phyloP scores from a whole-genome alignment of 2,113 vertebrate genomes.

The Elaphurus davidianus region DNA sequence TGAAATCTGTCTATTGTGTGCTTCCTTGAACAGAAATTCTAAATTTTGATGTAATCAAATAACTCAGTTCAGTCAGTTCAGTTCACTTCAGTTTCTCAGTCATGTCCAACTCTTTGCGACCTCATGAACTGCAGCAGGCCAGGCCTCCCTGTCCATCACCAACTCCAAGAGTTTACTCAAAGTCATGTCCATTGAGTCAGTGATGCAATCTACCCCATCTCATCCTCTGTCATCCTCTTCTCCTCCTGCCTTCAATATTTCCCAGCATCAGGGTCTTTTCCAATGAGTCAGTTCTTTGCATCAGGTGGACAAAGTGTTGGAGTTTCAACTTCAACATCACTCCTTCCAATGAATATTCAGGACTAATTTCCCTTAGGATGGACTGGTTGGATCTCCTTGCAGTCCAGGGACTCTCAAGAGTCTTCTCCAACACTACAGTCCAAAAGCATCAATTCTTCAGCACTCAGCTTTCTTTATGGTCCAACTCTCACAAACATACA shows the following conservation, averaged over 20 bases:
- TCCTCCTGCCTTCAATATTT: not conserved
- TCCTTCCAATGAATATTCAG: not conserved
- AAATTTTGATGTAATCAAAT: not conserved
- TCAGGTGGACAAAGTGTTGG: not conserved
- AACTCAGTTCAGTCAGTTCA: not conserved
- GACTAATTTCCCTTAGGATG: not conserved
- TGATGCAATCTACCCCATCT: not conserved
- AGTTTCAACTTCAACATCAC: not conserved
- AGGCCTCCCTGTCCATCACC: not conserved
- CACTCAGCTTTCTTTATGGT: not conserved
- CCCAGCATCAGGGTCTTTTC: not conserved
- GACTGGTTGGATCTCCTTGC: not conserved
- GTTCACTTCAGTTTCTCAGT: not conserved
- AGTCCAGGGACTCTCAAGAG: not conserved
- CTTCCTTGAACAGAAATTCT: not conserved
- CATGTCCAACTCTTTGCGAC: rapidly evolving
- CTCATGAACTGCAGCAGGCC: rapidly evolving
- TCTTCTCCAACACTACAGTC: not conserved
- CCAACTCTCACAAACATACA: not conserved
- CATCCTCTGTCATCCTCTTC: not conserved
- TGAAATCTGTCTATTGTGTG: not conserved
- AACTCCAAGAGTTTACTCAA: not conserved
- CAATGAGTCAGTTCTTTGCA: not conserved
- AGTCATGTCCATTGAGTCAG: not conserved
- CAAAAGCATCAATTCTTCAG: not conserved